phyloP scores from a whole-genome alignment of 2,797 vertebrate genomes.

The Ispidina lecontei region DNA sequence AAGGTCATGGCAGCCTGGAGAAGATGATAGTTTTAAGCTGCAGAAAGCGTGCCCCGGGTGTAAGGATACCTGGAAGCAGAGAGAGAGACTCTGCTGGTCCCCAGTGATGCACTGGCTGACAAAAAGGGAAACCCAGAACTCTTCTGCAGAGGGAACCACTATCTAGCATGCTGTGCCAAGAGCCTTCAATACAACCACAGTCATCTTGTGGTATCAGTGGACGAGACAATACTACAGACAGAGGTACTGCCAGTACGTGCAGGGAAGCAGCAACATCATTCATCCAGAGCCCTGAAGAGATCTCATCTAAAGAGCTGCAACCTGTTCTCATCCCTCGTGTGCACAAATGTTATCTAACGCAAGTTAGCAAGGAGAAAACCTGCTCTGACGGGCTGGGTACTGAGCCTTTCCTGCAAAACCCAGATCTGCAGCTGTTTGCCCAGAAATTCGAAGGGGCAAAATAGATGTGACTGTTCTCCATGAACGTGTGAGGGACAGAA shows the following conservation, averaged over 20 bases:
- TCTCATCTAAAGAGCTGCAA: not conserved
- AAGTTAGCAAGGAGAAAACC: not conserved
- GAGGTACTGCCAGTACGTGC: not conserved
- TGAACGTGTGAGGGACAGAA: not conserved
- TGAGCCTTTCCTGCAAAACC: not conserved
- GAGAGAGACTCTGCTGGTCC: not conserved
- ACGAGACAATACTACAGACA: not conserved
- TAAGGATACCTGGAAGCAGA: not conserved
- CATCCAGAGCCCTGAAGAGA: not conserved
- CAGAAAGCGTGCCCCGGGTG: not conserved
- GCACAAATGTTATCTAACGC: rapidly evolving
- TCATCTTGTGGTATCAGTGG: not conserved
- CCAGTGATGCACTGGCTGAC: not conserved
- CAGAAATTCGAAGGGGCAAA: not conserved
- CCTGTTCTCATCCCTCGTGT: not conserved
- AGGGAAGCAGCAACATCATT: not conserved
- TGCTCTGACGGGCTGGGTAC: not conserved
- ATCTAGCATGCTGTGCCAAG: not conserved
- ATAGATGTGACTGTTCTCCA: not conserved
- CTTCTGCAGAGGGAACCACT: not conserved
- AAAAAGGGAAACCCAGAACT: not conserved
- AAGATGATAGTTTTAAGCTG: not conserved
- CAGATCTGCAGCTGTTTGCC: not conserved
- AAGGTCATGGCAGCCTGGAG: not conserved
- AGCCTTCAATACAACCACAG: not conserved